Evolutionary conservation across 2,888 invertebrate genomes (phyloP).

Genomic region (Silvanus unidentatus): DNA sequence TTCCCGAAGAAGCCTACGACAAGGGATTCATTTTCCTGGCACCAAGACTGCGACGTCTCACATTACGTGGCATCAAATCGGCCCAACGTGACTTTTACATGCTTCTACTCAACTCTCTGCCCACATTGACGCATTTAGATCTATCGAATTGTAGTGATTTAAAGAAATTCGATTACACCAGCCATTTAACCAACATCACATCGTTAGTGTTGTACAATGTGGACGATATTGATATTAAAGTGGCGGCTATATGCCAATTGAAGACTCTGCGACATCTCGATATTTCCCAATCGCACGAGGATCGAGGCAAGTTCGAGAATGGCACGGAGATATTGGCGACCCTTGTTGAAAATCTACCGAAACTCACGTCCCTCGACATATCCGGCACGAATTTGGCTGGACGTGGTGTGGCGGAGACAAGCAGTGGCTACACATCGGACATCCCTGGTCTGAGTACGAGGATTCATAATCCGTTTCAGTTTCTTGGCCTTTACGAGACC

Average conservation of each 20-base stretch:
- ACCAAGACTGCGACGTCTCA: conserved; percentile 55
- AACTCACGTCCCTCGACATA: conserved; percentile 81
- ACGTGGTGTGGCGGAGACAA: conserved; percentile 62
- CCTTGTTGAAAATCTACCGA: conserved; percentile 67
- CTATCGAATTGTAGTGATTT: conserved; percentile 61
- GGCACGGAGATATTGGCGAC: conserved; percentile 67
- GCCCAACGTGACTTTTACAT: conserved; percentile 50
- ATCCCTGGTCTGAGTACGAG: conserved; percentile 82
- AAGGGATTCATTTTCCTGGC: conserved; percentile 53
- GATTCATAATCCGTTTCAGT: conserved; percentile 73
- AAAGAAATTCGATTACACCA: conserved; percentile 62
- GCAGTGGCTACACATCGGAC: conserved; percentile 53
- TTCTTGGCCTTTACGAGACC: conserved; percentile 88
- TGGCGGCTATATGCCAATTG: conserved; percentile 57
- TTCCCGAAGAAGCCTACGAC: conserved; percentile 37
- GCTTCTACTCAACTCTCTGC: conserved; percentile 55
- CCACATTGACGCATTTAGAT: conserved; percentile 63
- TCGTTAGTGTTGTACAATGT: conserved; percentile 80
- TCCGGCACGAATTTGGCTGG: conserved; percentile 95
- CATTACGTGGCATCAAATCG: conserved; percentile 51
- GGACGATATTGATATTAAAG: conserved; percentile 56
- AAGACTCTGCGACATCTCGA: conserved; percentile 67
- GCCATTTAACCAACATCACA: conserved; percentile 60
- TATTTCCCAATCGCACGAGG: conserved; percentile 71
- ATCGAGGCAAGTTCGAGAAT: conserved; percentile 63